These are phyloP conservation scores for Oxytorus armatus DNA, from an alignment of 2,888 invertebrate genomes.

Conservation along the genomic window DNA sequence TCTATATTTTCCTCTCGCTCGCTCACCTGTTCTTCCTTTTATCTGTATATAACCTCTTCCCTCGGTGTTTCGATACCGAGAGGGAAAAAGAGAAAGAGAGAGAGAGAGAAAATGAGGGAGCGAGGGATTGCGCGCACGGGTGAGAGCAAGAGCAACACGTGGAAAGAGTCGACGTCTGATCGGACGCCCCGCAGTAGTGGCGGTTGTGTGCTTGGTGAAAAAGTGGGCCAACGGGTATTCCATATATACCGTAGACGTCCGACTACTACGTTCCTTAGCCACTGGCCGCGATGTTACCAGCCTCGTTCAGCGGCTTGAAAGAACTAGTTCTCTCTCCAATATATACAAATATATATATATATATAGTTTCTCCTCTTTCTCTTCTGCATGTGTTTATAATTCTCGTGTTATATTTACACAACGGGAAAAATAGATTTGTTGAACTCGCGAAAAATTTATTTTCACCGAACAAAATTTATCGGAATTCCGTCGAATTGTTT, in stretches of 20 bases:
- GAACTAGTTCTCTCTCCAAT: conserved; percentile 17
- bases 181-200: conserved; percentile 56
- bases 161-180: conserved; percentile 75
- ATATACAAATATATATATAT: background rate
- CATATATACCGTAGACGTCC: conserved; percentile 58
- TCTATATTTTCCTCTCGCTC: conserved; percentile 63
- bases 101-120: conserved; percentile 6
- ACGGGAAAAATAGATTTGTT: too few species aligned
- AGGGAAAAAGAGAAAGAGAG: conserved; percentile 26
- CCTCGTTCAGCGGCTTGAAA: conserved; percentile 43
- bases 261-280: conserved; percentile 55
- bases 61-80: conserved; percentile 18
- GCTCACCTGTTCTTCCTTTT: conserved; percentile 64
- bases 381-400: background rate
- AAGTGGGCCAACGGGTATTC: conserved; percentile 66
- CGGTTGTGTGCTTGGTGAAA: conserved; percentile 54
- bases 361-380: conserved; percentile 24
- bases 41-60: conserved; percentile 51
- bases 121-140: conserved; percentile 31
- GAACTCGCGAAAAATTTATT: too few species aligned
- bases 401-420: background rate
- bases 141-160: conserved; percentile 80
- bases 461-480: too few species aligned
- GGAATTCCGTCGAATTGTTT: too few species aligned
- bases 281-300: conserved; percentile 59